Base-by-base conservation (phyloP, 2,797 vertebrate genomes). In the Hypotaenidia okinawae region DNA sequence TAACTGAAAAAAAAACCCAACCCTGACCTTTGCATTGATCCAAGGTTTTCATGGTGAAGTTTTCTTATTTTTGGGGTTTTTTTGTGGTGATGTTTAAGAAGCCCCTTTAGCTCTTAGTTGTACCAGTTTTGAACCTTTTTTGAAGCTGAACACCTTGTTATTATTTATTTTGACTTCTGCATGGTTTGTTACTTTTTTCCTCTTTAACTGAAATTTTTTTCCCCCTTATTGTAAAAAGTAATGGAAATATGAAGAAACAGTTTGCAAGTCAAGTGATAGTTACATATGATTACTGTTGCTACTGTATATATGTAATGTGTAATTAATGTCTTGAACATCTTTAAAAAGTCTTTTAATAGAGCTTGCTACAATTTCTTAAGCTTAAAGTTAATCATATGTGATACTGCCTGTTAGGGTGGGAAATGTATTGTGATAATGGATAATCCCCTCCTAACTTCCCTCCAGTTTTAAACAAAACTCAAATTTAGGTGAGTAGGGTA, bases 291-390 rank as follows among this genome's bases (percentile, higher is more conserved):
- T 72, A 25, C 18, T 94, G 80, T 91, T 95, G 62, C 54, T 86
- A 14, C 19, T 79, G 27, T 92, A 24, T 76, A 59, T 82, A 47
- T 92, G 62, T 91, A 90, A 68, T 84, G 32, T 70, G 47, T 86
- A 89, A 43, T 89, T 59, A 80, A 77, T 93, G 83, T 91, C 41
- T 91, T 93, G 55, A 19, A 49, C 21, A 39, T 90, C 59, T 91
- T 92, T 76, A 37, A 49, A 57, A 88, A 84, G 69, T 89, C 32
- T 88, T 87, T 35, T 35, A 90, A 25, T 58, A 89, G 88, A 95
- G 57, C 64, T 93, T 77, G 58, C 21, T 80, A 28, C 22, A 78
- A 1, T 81, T 87, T 85, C 59, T 76, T 82, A 90, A 87, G 41
- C 37, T 22, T 67, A 51, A 54, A 68, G 10, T 73, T 55, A 78